These are phyloP conservation scores for Cynoglossus semilaevis DNA, from an alignment of 2,113 vertebrate genomes.

Conservation along the genomic window DNA sequence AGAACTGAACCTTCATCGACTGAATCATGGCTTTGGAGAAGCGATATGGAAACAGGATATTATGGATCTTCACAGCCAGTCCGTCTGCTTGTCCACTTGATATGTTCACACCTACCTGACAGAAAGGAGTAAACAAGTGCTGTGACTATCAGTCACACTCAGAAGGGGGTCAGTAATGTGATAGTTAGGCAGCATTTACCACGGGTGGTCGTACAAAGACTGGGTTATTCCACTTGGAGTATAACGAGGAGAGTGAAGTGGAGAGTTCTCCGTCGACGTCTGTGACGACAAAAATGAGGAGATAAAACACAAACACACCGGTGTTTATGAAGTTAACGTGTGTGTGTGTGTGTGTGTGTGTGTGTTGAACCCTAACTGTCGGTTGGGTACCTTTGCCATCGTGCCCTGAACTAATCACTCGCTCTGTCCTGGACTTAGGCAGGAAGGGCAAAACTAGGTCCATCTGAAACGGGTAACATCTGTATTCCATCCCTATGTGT, in stretches of 20 bases:
- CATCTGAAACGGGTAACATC: conserved; percentile 91
- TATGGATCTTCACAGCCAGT: conserved; percentile 92
- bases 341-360: not conserved
- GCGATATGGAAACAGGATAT: conserved; percentile 90
- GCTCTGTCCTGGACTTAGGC: conserved; percentile 82
- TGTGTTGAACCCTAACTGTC: conserved; percentile 1
- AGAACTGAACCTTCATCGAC: conserved; percentile 84
- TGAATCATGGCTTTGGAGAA: conserved; percentile 97
- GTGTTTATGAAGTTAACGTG: not conserved
- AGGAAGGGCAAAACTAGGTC: conserved; percentile 89
- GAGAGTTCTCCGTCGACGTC: conserved; percentile 57
- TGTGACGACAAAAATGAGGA: conserved; percentile 43
- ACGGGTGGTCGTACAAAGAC: conserved; percentile 85
- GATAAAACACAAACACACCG: not conserved
- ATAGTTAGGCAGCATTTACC: conserved; percentile 71
- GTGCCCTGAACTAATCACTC: conserved; percentile 74
- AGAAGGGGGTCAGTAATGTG: not conserved
- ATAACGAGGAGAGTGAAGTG: conserved; percentile 77
- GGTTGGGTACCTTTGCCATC: conserved; percentile 77
- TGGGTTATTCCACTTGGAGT: conserved; percentile 92
- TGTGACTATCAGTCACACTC: too few relatives aligned
- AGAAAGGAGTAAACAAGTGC: not conserved
- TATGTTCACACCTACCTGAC: conserved; percentile 88
- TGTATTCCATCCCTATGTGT: conserved; percentile 84
- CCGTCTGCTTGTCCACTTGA: conserved; percentile 81